Evolutionary conservation across 2,888 invertebrate species (phyloP), one percentile per base, ranked within the genome.

Genomic region (Lepidocyrtoides sp.): DNA sequence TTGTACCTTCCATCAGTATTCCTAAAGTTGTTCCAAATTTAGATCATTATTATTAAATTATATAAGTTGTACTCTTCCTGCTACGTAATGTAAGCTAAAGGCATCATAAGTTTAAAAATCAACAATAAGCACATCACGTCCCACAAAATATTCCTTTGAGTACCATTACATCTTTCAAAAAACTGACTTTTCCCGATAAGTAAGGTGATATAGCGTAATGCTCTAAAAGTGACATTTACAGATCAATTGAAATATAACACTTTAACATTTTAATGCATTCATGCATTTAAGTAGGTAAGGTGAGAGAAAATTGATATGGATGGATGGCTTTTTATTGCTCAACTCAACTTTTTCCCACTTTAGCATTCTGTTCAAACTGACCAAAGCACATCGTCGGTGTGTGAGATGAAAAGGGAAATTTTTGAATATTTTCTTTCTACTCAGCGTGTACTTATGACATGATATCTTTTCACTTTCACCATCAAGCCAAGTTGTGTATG

Each of bases 221-320:
- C 48, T 17, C n/a, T 12, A 77, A 86, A 87, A 79, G 87, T 87
- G 87, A 79, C 79, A 83, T 44, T 29, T 83, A 44, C 66, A 83
- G 26, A 66, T 86, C 60, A 23, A 48, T 79, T 79, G 87, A 77
- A 87, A 63, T 79, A 79, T 63, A 66, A 32, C 60, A 60, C 32
- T 83, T 83, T 51, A 48, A 20, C 44, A 60, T 83, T 83, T 82
- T 82, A 89, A 83, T 75, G 75, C 75, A 81, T 89, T n/a, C 82
- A 60, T 82, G 69, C 29, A 29, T 23, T 48, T 51, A 82, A 32
- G 51, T 90, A 20, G 72, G 48, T 82, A 36, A 63, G 26, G 66
- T 90, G 41, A 54, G 60, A 75, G 85, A 36, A 90, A 90, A 90
- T 90, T 90, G 90, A 90, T 90, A 85, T 66, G 85, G 90, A 90